A percentile compares a stretch with the other conserved stretches of the same genome.
Evolutionary conservation across 2,888 invertebrate species (phyloP).

Genomic region (Drosophila histrio): DNA sequence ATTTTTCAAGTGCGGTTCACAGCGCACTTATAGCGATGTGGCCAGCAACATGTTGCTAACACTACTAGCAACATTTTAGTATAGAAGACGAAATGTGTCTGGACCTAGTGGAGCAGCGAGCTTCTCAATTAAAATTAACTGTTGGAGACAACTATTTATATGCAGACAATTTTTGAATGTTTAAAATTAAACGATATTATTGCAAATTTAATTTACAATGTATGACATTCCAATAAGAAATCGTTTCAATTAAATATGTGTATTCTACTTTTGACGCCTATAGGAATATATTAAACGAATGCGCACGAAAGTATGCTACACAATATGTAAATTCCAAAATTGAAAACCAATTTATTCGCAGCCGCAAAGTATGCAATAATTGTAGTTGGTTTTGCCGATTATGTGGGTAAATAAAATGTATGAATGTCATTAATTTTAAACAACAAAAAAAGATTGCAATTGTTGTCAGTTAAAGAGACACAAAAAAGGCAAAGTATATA

Average conservation of each 20-base stretch:
- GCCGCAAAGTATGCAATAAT: slow-evolving; percentile 29
- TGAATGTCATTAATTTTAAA: neutral
- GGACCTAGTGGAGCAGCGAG: neutral
- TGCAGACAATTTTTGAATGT: neutral
- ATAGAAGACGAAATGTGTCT: neutral
- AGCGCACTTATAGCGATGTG: slow-evolving; percentile 33
- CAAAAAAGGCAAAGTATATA: neutral
- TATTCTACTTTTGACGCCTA: slow-evolving; percentile 6
- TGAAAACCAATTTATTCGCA: neutral
- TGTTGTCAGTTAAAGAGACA: neutral
- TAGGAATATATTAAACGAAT: neutral
- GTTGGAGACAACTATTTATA: neutral
- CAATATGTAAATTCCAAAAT: neutral
- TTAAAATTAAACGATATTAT: neutral
- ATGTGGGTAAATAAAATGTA: neutral
- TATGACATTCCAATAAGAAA: neutral
- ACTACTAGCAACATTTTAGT: slow-evolving; percentile 4
- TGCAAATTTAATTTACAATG: neutral
- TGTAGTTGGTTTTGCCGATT: neutral
- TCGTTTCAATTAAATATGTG: neutral
- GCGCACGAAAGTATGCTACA: slow-evolving; percentile 23
- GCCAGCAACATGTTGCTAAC: slow-evolving; percentile 53
- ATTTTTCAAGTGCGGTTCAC: slow-evolving; percentile 68
- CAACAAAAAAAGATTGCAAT: neutral
- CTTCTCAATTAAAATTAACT: neutral